These are phyloP conservation scores for Drosophila elegans DNA, from an alignment of 1,140 invertebrate genomes.

Conservation along the genomic window DNA sequence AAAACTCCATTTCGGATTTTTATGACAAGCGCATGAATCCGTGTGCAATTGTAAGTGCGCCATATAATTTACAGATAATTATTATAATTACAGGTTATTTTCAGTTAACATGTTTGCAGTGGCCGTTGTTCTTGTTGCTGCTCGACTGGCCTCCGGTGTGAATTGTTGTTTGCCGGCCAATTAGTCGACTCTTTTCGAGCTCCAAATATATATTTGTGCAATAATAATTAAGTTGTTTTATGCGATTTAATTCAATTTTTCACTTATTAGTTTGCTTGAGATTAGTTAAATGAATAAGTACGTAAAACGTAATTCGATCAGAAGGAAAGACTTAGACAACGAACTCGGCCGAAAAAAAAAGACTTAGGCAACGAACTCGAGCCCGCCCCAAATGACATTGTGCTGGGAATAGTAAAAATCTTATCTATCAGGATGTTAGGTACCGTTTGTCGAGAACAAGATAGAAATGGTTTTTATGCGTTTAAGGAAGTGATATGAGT, in stretches of 20 bases:
- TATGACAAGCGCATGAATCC: constrained; percentile 78
- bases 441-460: constrained; percentile 7
- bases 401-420: not conserved
- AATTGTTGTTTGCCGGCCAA: constrained; percentile 50
- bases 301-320: not conserved
- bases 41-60: constrained; percentile 80
- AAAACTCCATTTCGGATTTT: constrained; percentile 57
- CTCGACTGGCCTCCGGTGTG: constrained; percentile 48
- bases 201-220: constrained; percentile 45
- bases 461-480: constrained; percentile 16
- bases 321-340: constrained; percentile 52
- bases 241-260: constrained; percentile 61
- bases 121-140: constrained; percentile 25
- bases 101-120: constrained; percentile 71
- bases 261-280: constrained; percentile 54
- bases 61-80: constrained; percentile 83
- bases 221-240: constrained; percentile 58
- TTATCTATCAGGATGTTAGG: constrained; percentile 1
- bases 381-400: no score
- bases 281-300: constrained; percentile 27
- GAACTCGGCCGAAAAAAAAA: constrained; percentile 20
- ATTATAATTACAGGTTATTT: constrained; percentile 82
- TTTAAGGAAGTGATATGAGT: constrained; percentile 10
- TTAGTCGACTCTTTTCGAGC: constrained; percentile 54
- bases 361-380: constrained; percentile 1